Conservation (phyloP, 2,113 vertebrate genomes). For the Penelope pileata region DNA sequence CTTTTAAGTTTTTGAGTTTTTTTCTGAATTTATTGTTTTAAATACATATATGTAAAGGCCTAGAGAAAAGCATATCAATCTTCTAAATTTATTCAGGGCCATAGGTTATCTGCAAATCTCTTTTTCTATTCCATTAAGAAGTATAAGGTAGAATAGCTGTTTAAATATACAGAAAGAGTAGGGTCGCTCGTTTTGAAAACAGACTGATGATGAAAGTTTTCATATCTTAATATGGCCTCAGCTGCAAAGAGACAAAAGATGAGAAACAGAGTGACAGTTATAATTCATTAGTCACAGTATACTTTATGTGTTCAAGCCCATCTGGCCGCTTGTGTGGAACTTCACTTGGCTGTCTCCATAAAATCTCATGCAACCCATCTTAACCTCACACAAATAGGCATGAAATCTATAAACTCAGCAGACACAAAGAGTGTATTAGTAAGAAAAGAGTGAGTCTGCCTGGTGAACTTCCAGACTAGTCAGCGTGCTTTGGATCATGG, state of each 20-base stretch:
- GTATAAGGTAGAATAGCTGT: not conserved
- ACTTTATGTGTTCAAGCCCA: conserved; percentile 64
- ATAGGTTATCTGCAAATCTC: not conserved
- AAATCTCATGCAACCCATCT: conserved; percentile 69
- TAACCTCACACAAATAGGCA: conserved; percentile 72
- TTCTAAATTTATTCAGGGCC: not conserved
- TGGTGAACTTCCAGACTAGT: conserved; percentile 55
- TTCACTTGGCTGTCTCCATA: conserved; percentile 59
- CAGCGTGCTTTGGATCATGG: conserved; percentile 34
- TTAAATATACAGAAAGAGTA: not conserved
- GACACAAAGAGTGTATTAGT: conserved; percentile 59
- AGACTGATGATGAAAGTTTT: conserved; percentile 46
- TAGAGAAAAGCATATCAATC: not conserved
- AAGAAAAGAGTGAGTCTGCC: conserved; percentile 59
- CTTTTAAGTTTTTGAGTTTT: not conserved
- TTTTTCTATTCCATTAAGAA: not conserved
- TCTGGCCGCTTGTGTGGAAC: conserved; percentile 63
- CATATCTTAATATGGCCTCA: conserved; percentile 65
- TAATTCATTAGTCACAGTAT: conserved; percentile 85
- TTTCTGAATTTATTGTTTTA: not conserved
- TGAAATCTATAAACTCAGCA: conserved; percentile 76
- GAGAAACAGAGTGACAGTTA: conserved; percentile 50
- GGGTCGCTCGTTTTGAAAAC: conserved; percentile 49
- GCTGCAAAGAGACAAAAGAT: conserved; percentile 66
- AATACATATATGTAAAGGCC: not conserved